Percentiles rank a stretch among this genome's conserved stretches.
phyloP scores from a whole-genome alignment of 2,888 invertebrate species.

The Ormyrus rosae region DNA sequence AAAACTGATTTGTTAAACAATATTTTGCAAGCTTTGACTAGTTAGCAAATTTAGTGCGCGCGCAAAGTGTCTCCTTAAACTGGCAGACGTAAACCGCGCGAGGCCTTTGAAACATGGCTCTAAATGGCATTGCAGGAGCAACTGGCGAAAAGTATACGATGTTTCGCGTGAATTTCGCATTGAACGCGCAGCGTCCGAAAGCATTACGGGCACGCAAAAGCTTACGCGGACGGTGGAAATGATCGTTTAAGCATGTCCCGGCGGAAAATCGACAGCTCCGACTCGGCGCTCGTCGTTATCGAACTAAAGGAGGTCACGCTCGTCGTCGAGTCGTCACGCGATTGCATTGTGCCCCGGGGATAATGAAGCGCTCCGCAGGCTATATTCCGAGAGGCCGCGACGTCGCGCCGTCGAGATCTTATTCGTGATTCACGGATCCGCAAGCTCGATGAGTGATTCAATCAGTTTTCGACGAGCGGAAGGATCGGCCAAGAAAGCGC shows the following conservation, averaged over 20 bases:
- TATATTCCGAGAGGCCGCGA: background rate
- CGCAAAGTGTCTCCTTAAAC: too few relatives aligned
- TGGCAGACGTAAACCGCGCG: too few relatives aligned
- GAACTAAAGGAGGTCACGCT: constrained; percentile 51
- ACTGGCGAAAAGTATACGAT: too few relatives aligned
- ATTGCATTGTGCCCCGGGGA: constrained; percentile 51
- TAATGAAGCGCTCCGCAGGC: constrained; percentile 34
- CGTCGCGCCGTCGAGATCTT: constrained; percentile 5
- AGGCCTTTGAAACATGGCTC: too few relatives aligned
- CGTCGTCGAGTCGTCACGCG: constrained; percentile 46
- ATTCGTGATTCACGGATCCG: constrained; percentile 50
- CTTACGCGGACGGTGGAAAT: background rate
- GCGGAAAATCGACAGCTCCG: constrained; percentile 6
- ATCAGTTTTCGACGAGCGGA: constrained; percentile 32
- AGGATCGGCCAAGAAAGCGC: background rate
- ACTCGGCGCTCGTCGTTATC: background rate
- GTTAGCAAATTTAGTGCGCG: too few relatives aligned
- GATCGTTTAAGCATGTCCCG: constrained; percentile 10
- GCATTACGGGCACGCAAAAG: background rate
- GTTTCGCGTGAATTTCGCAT: too few relatives aligned
- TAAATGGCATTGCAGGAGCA: too few relatives aligned
- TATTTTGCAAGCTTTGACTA: too few relatives aligned
- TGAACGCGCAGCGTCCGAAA: too few relatives aligned
- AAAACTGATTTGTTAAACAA: too few relatives aligned
- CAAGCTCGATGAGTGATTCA: constrained; percentile 41